Base-by-base conservation (phyloP, 2,888 invertebrate genomes). In the Petrolisthes manimaculis region DNA sequence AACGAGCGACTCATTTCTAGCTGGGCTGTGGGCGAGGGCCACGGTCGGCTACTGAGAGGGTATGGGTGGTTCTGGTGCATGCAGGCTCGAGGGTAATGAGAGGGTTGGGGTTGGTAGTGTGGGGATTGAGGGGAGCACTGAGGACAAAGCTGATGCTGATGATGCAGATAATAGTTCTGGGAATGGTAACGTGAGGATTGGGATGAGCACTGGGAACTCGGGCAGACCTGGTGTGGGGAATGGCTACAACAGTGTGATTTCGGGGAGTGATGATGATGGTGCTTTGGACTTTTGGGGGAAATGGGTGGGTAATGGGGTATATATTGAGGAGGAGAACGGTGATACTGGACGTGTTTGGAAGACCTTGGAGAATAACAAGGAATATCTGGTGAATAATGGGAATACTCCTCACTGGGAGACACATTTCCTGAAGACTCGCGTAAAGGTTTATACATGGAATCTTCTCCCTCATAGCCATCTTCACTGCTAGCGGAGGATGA, bases 11-110 rank as follows among this genome's bases (percentile, higher is more conserved):
- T 80, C 84, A 79, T 88, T 71, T 88, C 88, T 80, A 84, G 88
- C 88, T 88, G 88, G 84, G 88, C 81, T 84, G 88, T 75, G 84
- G 84, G 69, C 79, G 88, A 56, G 79, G 84, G 84, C 88, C 88
- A 88, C 37, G 84, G 75, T 80, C 84, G 88, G 79, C 75, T 81
- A 84, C 80, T 67, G 84, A 74, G 88, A 56, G 88, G 67, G 81
- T 88, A 71, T 67, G 88, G 84, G 75, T 84, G 84, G 84, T 84
- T 77, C 75, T 74, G 88, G 84, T 75, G 81, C 88, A 88, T 88
- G 88, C 88, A 83, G 88, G 88, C 74, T 54, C 75, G 78, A 24
- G 88, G 81, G 81, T 86, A 86, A 81, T 86, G 81, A 81, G 71
- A 86, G 37, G 37, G 37, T 81, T 84, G 88, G 75, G 80, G 75